Conservation (phyloP, 2,888 invertebrate genomes). For the Seira ritae region DNA sequence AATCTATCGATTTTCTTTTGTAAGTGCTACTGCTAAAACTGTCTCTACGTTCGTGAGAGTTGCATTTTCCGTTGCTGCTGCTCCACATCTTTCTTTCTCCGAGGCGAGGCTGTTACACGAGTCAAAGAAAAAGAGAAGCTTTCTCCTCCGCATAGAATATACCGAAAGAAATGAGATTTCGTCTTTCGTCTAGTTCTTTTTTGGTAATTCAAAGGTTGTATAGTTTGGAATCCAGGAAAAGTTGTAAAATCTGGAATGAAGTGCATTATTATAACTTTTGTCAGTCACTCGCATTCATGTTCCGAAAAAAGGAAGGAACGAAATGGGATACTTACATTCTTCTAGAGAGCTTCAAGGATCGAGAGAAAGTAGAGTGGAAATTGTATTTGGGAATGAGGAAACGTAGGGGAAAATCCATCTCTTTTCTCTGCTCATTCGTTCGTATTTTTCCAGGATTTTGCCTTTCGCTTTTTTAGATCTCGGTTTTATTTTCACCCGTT, state of each 20-base stretch:
- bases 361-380: not conserved
- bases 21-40: not conserved
- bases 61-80: constrained; percentile 24
- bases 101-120: not conserved
- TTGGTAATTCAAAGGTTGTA: not conserved
- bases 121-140: not conserved
- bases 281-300: constrained; percentile 2
- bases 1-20: constrained; percentile 21
- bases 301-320: not conserved
- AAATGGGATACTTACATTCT: not conserved
- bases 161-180: not conserved
- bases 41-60: not conserved
- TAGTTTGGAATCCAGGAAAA: not conserved
- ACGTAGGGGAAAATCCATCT: constrained; percentile 3
- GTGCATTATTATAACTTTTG: constrained; percentile 28
- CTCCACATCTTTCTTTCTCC: constrained; percentile 25
- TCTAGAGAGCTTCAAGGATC: not conserved
- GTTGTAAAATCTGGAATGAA: constrained; percentile 20
- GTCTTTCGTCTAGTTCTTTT: not conserved
- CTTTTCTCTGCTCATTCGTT: constrained; percentile 8
- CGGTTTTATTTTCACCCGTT: constrained; percentile 11
- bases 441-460: not conserved
- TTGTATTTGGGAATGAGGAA: constrained; percentile 6
- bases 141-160: not conserved
- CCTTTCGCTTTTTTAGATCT: constrained; percentile 3